Percentiles rank a stretch among this genome's conserved stretches.
phyloP scores from a whole-genome alignment of 2,888 invertebrate species.

The Morinoia aosen region DNA sequence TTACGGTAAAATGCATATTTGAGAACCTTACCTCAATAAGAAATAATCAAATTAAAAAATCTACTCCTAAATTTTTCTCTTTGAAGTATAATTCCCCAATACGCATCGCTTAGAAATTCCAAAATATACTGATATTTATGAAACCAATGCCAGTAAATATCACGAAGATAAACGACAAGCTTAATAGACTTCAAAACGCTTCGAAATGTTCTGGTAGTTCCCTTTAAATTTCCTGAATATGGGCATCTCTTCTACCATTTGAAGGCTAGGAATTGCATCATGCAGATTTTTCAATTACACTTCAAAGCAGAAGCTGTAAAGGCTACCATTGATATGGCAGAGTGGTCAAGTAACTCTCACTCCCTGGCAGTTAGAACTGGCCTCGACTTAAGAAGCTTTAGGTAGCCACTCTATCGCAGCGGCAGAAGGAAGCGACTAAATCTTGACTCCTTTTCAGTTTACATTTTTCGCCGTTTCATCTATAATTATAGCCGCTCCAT shows the following conservation, averaged over 20 bases:
- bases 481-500: too few species aligned
- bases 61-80: too few species aligned
- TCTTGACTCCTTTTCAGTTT: not conserved
- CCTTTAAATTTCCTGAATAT: not conserved
- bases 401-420: not conserved
- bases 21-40: too few species aligned
- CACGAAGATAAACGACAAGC: not conserved
- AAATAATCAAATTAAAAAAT: too few species aligned
- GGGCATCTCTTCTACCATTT: not conserved
- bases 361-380: not conserved
- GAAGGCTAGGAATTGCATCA: not conserved
- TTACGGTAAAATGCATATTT: too few species aligned
- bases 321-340: not conserved
- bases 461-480: too few species aligned
- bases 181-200: not conserved
- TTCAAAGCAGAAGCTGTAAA: conserved; percentile 16
- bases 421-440: not conserved
- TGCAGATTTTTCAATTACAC: conserved; percentile 33
- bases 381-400: not conserved
- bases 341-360: not conserved
- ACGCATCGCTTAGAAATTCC: not conserved
- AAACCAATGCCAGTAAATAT: not conserved
- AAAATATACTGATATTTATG: not conserved
- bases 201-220: not conserved
- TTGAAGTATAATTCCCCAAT: too few species aligned